Conservation (phyloP, 2,113 vertebrate species). For the Clarias macrocephalus region DNA sequence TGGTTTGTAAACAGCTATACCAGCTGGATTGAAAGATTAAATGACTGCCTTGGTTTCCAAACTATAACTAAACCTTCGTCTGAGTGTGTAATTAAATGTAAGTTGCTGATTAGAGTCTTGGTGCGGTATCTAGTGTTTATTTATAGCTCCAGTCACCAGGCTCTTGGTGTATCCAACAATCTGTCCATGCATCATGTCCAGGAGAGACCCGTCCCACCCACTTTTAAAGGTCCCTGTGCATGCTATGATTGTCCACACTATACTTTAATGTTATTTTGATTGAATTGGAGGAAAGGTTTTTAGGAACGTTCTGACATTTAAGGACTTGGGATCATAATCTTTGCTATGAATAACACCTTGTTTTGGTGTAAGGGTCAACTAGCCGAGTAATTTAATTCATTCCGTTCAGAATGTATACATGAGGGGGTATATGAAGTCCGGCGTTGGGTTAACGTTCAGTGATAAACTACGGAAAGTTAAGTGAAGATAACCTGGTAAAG, state of each 20-base stretch:
- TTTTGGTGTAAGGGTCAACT: slow-evolving; percentile 12
- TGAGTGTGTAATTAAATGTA: slow-evolving; percentile 41
- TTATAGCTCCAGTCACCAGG: slow-evolving; percentile 5
- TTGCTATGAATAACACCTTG: slow-evolving; percentile 40
- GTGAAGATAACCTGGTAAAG: background rate
- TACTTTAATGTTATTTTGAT: background rate
- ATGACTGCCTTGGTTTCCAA: slow-evolving; percentile 19
- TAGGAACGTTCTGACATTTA: slow-evolving; percentile 32
- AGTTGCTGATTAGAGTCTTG: slow-evolving; percentile 19
- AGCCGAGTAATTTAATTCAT: background rate
- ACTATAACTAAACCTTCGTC: slow-evolving; percentile 6
- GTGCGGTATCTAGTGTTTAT: slow-evolving; percentile 29
- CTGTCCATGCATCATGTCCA: slow-evolving; percentile 1
- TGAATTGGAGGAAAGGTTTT: slow-evolving; percentile 36
- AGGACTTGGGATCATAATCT: slow-evolving; percentile 17
- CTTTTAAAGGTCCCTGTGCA: slow-evolving; percentile 10
- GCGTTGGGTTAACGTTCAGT: background rate
- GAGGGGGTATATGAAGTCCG: background rate
- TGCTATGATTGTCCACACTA: slow-evolving; percentile 34
- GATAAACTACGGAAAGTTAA: background rate
- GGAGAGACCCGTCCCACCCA: slow-evolving; percentile 12
- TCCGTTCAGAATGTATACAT: background rate
- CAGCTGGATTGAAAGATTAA: background rate
- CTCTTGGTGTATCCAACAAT: background rate
- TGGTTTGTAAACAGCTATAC: background rate